A percentile compares a stretch with the other conserved stretches of the same genome.
Conservation (phyloP, 2,888 invertebrate genomes). For the Watsonalla cultraria region DNA sequence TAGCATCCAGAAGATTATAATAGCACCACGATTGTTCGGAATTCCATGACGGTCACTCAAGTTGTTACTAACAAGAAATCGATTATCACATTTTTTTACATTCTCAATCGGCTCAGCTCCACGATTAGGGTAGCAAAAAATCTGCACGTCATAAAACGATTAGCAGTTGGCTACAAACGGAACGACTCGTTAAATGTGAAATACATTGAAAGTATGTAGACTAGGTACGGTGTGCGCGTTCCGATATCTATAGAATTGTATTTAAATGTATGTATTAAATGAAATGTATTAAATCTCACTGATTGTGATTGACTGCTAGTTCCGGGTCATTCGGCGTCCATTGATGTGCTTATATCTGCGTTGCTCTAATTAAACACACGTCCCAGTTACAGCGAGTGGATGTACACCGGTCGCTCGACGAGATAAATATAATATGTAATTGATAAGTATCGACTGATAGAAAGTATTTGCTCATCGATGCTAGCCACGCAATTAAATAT, state of each 20-base stretch:
- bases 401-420: not conserved
- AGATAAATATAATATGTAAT: not conserved
- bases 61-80: slow-evolving; percentile 54
- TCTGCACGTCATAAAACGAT: slow-evolving; percentile 51
- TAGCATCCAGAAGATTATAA: too few species aligned
- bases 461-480: not conserved
- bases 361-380: slow-evolving; percentile 16
- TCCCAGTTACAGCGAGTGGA: not conserved
- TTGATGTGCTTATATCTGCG: slow-evolving; percentile 36
- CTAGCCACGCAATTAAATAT: not conserved
- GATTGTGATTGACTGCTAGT: slow-evolving; percentile 42
- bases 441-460: not conserved
- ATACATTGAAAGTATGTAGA: slow-evolving; percentile 4
- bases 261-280: too few species aligned
- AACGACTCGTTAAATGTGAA: slow-evolving; percentile 1
- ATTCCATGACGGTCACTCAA: slow-evolving; percentile 8
- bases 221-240: slow-evolving; percentile 10
- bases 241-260: slow-evolving; percentile 13
- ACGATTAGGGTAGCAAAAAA: slow-evolving; percentile 49
- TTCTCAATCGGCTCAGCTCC: slow-evolving; percentile 41
- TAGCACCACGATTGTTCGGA: not conserved
- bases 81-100: slow-evolving; percentile 45
- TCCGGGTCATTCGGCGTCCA: slow-evolving; percentile 54
- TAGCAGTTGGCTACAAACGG: slow-evolving; percentile 28
- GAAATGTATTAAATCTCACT: too few species aligned